Evolutionary conservation across 2,113 vertebrate genomes (phyloP).

Genomic region (Pachypanchax playfairii): DNA sequence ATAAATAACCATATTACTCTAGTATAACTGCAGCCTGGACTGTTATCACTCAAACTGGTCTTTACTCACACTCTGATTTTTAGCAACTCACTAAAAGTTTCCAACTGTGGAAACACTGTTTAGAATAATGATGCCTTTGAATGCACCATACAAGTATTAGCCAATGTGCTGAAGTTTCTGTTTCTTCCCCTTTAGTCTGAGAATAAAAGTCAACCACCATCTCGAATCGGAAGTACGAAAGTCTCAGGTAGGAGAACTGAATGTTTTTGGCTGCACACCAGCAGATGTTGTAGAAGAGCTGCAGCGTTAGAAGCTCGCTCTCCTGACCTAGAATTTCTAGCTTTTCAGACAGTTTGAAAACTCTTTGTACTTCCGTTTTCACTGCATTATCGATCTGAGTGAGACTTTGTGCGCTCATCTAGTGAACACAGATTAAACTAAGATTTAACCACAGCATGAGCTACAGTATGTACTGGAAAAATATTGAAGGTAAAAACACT

Average conservation of each 20-base stretch:
- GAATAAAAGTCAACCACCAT: conserved; percentile 59
- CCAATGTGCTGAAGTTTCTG: conserved; percentile 33
- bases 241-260: conserved; percentile 66
- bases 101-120: conserved; percentile 58
- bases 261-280: background rate
- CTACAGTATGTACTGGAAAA: background rate
- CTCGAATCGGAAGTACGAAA: conserved; percentile 41
- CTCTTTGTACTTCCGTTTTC: too few relatives aligned
- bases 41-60: conserved; percentile 54
- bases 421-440: background rate
- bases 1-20: too few relatives aligned
- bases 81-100: conserved; percentile 58
- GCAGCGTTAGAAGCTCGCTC: too few relatives aligned
- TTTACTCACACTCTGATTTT: conserved; percentile 40
- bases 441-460: background rate
- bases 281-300: background rate
- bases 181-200: conserved; percentile 56
- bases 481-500: background rate
- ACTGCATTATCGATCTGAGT: background rate
- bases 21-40: conserved; percentile 19
- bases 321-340: too few relatives aligned
- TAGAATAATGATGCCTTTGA: conserved; percentile 18
- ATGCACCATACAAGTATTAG: conserved; percentile 6
- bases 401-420: background rate
- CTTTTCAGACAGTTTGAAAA: too few relatives aligned